These are phyloP conservation scores for Drosophila fulvimacula DNA, from an alignment of 2,888 invertebrate species.

Conservation along the genomic window DNA sequence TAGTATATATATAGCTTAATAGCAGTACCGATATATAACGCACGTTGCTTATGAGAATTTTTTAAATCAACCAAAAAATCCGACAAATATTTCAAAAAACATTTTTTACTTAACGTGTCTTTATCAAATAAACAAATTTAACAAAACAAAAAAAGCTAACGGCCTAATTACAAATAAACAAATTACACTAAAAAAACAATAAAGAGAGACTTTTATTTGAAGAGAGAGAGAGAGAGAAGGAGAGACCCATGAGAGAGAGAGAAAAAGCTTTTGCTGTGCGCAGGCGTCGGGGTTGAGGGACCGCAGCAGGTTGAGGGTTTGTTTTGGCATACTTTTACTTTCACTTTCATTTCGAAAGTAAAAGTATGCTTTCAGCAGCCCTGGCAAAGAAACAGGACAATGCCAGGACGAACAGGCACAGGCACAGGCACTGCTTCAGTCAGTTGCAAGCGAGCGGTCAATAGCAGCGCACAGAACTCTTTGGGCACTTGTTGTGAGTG, in stretches of 20 bases:
- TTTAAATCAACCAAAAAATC: constrained; percentile 65
- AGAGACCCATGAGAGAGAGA: constrained; percentile 1
- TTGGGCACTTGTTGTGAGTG: background rate
- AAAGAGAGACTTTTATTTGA: constrained; percentile 52
- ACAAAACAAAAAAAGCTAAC: constrained; percentile 44
- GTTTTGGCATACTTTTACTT: constrained; percentile 51
- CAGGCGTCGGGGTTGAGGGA: constrained; percentile 16
- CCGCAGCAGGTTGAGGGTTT: constrained; percentile 28
- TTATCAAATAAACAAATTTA: constrained; percentile 70
- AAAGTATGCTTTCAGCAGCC: constrained; percentile 56
- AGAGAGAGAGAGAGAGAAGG: constrained; percentile 1
- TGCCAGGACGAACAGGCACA: constrained; percentile 1
- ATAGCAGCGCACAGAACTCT: constrained; percentile 44
- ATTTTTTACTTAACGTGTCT: constrained; percentile 77
- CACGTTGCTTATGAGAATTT: constrained; percentile 79
- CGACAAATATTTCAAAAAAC: constrained; percentile 42
- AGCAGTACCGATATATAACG: constrained; percentile 76
- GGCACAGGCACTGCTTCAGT: constrained; percentile 10
- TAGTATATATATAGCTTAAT: constrained; percentile 68
- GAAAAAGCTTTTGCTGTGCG: constrained; percentile 31
- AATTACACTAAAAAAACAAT: constrained; percentile 51
- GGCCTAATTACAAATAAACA: constrained; percentile 66
- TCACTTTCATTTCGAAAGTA: constrained; percentile 54
- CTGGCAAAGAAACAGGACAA: constrained; percentile 45
- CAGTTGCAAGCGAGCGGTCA: constrained; percentile 54